phyloP scores from a whole-genome alignment of 2,888 invertebrate genomes.

The Phasia obesa region DNA sequence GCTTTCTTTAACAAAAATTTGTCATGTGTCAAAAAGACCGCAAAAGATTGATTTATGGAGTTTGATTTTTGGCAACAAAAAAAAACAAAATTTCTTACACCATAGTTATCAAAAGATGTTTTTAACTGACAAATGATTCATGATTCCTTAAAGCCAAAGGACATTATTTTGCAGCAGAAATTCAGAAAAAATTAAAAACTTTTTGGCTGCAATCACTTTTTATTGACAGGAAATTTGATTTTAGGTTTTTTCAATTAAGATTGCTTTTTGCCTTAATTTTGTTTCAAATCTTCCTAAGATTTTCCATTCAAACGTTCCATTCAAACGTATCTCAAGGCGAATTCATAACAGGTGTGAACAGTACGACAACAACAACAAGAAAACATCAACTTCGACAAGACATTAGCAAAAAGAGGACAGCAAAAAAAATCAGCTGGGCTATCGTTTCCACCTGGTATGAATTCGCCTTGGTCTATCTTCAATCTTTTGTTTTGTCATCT shows the following conservation, averaged over 20 bases:
- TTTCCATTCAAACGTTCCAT: no score
- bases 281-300: neutral
- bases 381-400: no score
- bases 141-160: slow-evolving; percentile 1
- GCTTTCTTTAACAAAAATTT: neutral
- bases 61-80: slow-evolving; percentile 5
- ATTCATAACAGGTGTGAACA: no score
- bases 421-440: no score
- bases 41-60: slow-evolving; percentile 36
- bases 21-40: slow-evolving; percentile 27
- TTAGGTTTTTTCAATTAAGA: neutral
- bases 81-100: neutral
- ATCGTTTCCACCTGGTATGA: no score
- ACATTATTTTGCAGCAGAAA: neutral
- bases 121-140: slow-evolving; percentile 21
- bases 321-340: no score
- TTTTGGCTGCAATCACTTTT: neutral
- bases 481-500: no score
- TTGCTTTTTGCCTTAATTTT: neutral
- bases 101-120: neutral
- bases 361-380: no score
- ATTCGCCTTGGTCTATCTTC: no score
- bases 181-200: neutral
- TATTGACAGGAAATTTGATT: neutral
- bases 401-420: no score